Evolutionary conservation across 2,888 invertebrate genomes (phyloP).

Genomic region (Boloria selene): DNA sequence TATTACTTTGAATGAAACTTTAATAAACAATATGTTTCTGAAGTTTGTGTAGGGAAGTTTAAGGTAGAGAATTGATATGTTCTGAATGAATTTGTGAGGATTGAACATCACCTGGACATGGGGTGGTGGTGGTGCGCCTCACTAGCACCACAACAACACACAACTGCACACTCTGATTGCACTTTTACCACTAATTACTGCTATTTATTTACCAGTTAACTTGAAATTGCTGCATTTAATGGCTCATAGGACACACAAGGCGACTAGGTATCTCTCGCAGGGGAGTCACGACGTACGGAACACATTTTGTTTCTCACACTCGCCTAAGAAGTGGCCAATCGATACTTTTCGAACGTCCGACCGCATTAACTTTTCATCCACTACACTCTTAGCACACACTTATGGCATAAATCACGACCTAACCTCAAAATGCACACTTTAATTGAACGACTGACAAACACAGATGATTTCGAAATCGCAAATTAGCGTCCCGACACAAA

Average conservation of each 20-base stretch:
- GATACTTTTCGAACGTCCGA: slow-evolving; percentile 26
- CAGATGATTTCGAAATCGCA: slow-evolving; percentile 69
- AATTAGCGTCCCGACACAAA: slow-evolving; percentile 63
- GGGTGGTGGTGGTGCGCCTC: slow-evolving; percentile 36
- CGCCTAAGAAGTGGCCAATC: slow-evolving; percentile 44
- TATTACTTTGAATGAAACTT: slow-evolving; percentile 12
- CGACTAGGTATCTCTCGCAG: slow-evolving; percentile 39
- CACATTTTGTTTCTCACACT: slow-evolving; percentile 52
- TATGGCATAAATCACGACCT: slow-evolving; percentile 63
- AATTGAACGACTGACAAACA: slow-evolving; percentile 65
- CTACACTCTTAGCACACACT: slow-evolving; percentile 45
- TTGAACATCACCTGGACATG: slow-evolving; percentile 43
- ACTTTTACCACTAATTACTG: slow-evolving; percentile 42
- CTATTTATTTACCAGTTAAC: slow-evolving; percentile 48
- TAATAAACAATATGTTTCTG: neutral
- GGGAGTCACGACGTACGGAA: slow-evolving; percentile 51
- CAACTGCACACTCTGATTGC: slow-evolving; percentile 44
- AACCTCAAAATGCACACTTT: slow-evolving; percentile 76
- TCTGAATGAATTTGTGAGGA: slow-evolving; percentile 17
- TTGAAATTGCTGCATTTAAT: slow-evolving; percentile 45
- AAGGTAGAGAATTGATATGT: neutral
- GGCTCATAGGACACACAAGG: slow-evolving; percentile 32
- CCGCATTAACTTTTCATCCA: slow-evolving; percentile 36
- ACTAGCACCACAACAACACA: slow-evolving; percentile 39
- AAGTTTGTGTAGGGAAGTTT: neutral